Conservation (phyloP, 2,888 invertebrate species). For the Crioceris asparagi region DNA sequence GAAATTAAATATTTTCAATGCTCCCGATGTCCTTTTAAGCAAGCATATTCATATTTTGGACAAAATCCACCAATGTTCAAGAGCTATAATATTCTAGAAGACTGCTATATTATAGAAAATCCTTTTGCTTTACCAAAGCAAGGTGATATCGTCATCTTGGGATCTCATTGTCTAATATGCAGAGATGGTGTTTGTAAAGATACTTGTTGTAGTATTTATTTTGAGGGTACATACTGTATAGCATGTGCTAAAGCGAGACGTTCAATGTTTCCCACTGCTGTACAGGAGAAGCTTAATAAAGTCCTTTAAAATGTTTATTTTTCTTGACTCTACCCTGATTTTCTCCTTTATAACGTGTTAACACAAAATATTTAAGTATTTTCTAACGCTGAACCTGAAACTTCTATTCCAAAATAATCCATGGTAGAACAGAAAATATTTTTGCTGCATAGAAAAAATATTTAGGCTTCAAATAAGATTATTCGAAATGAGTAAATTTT, state of each 20-base stretch:
- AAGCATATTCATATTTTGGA: conserved; percentile 69
- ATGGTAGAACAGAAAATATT: too few species aligned
- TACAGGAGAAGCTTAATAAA: conserved; percentile 51
- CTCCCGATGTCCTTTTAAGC: conserved; percentile 51
- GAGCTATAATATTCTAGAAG: conserved; percentile 55
- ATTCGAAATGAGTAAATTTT: too few species aligned
- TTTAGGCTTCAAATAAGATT: too few species aligned
- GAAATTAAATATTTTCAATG: conserved; percentile 48
- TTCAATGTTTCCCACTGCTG: conserved; percentile 55
- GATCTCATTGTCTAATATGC: conserved; percentile 65
- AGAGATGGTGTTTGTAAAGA: conserved; percentile 58
- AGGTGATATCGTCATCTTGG: conserved; percentile 67
- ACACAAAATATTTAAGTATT: too few species aligned
- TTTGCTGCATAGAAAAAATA: too few species aligned
- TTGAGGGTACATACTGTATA: conserved; percentile 60
- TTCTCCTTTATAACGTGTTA: too few species aligned
- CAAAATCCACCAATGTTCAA: conserved; percentile 61
- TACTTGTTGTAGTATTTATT: conserved; percentile 70
- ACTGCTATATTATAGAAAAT: conserved; percentile 73
- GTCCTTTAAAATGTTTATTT: conserved; percentile 5
- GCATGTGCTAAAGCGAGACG: conserved; percentile 52
- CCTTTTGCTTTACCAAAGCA: conserved; percentile 68
- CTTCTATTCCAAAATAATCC: too few species aligned
- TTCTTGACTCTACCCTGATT: too few species aligned
- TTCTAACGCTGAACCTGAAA: too few species aligned